Percentiles rank a stretch among this genome's conserved stretches.
Evolutionary conservation across 2,888 invertebrate species (phyloP).

Genomic region (Drosophila recens): DNA sequence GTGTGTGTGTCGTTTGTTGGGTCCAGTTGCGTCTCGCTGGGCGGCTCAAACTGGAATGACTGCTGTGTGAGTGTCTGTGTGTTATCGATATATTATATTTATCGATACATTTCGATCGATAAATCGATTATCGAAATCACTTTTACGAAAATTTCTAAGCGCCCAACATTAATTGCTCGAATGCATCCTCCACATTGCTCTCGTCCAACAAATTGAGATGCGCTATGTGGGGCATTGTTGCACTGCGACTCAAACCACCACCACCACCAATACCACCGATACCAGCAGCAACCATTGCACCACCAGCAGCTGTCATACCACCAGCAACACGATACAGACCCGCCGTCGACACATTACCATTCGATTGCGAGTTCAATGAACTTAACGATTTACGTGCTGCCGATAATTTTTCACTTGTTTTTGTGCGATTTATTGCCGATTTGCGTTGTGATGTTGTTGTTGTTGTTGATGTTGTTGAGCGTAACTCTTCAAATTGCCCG

Average conservation of each 20-base stretch:
- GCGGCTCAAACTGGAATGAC: constrained; percentile 60
- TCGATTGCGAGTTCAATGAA: constrained; percentile 60
- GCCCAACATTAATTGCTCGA: constrained; percentile 92
- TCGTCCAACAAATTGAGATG: constrained; percentile 90
- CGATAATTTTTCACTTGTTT: constrained; percentile 86
- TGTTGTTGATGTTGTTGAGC: constrained; percentile 64
- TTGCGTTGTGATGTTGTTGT: constrained; percentile 54
- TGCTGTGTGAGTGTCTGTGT: constrained; percentile 42
- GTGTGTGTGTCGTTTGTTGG: constrained; percentile 50
- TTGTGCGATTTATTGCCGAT: constrained; percentile 85
- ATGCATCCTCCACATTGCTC: constrained; percentile 94
- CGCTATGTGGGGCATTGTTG: constrained; percentile 91
- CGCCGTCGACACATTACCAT: constrained; percentile 69
- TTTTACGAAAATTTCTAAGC: constrained; percentile 61
- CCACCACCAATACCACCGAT: constrained; percentile 83
- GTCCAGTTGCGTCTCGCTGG: constrained; percentile 66
- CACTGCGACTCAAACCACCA: constrained; percentile 89
- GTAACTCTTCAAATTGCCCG: constrained; percentile 51
- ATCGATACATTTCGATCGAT: constrained; percentile 9
- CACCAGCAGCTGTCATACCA: constrained; percentile 25
- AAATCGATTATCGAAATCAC: constrained; percentile 23
- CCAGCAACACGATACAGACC: constrained; percentile 47
- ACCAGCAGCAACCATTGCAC: constrained; percentile 75
- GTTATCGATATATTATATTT: background rate
- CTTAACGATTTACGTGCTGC: constrained; percentile 84